Percentiles rank a stretch among this genome's conserved stretches.
phyloP scores from a whole-genome alignment of 2,113 vertebrate species.

The Melanerpes aurifrons region DNA sequence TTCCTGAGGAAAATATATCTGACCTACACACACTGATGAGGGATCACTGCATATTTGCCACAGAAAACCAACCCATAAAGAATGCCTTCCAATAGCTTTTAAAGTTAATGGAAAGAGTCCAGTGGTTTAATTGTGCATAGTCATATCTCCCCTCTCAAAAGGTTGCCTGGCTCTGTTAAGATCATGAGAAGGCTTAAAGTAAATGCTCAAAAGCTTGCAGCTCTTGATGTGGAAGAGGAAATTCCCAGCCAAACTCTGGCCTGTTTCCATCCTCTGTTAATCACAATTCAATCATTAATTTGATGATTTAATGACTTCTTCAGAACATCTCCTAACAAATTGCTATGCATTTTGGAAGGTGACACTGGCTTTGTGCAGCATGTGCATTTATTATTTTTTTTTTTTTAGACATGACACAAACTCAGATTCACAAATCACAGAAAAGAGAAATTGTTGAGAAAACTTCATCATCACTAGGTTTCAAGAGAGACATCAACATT shows the following conservation, averaged over 20 bases:
- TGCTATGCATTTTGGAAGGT: neutral
- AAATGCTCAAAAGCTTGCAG: neutral
- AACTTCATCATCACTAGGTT: neutral
- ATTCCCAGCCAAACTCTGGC: slow-evolving; percentile 23
- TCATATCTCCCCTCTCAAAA: neutral
- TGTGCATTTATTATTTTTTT: neutral
- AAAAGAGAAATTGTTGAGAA: neutral
- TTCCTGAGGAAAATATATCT: slow-evolving; percentile 47
- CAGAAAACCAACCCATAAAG: neutral
- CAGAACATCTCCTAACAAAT: neutral
- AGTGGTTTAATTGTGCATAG: slow-evolving; percentile 23
- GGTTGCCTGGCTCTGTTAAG: neutral
- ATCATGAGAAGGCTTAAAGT: slow-evolving; percentile 6
- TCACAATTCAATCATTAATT: slow-evolving; percentile 14
- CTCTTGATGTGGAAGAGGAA: neutral
- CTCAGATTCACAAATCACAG: neutral
- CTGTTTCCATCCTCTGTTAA: slow-evolving; percentile 3
- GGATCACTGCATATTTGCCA: neutral
- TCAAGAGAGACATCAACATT: neutral
- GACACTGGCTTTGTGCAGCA: neutral
- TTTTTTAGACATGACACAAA: neutral
- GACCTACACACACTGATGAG: neutral
- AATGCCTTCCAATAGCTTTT: neutral
- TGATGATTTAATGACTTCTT: slow-evolving; percentile 18
- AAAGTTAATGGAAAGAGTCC: slow-evolving; percentile 14